These are phyloP conservation scores for Hypsibius dujardini DNA, from an alignment of 1,140 invertebrate species.

Conservation along the genomic window DNA sequence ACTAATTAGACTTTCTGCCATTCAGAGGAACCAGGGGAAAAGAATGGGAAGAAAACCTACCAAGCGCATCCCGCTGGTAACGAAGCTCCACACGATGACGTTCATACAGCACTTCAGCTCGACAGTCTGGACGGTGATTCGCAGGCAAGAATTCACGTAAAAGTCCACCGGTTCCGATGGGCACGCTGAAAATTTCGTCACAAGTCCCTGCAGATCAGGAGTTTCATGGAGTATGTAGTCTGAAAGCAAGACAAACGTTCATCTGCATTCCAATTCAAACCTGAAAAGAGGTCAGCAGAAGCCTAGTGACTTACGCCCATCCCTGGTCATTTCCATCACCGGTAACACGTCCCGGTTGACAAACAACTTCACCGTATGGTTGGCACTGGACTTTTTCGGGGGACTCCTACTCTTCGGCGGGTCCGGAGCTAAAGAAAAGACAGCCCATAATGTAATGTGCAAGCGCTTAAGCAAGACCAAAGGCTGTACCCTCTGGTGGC, in stretches of 20 bases:
- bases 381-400: constrained; percentile 24
- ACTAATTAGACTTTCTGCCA: too few relatives aligned
- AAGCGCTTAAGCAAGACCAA: too few relatives aligned
- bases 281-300: too few relatives aligned
- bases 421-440: constrained; percentile 11
- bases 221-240: constrained; percentile 26
- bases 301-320: neutral
- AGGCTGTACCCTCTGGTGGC: constrained; percentile 10
- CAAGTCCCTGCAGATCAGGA: constrained; percentile 26
- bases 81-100: constrained; percentile 58
- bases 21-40: too few relatives aligned
- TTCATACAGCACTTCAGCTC: constrained; percentile 64
- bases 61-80: constrained; percentile 54
- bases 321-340: constrained; percentile 1
- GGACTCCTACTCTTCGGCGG: constrained; percentile 24
- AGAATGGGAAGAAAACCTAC: too few relatives aligned
- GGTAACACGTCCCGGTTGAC: neutral
- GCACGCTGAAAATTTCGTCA: constrained; percentile 24
- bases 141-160: constrained; percentile 33
- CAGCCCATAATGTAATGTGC: too few relatives aligned
- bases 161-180: constrained; percentile 3
- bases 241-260: too few relatives aligned
- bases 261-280: too few relatives aligned
- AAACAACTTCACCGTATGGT: constrained; percentile 8
- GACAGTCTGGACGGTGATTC: constrained; percentile 54